Conservation (phyloP, 2,888 invertebrate species). For the Drosophila barbarae region DNA sequence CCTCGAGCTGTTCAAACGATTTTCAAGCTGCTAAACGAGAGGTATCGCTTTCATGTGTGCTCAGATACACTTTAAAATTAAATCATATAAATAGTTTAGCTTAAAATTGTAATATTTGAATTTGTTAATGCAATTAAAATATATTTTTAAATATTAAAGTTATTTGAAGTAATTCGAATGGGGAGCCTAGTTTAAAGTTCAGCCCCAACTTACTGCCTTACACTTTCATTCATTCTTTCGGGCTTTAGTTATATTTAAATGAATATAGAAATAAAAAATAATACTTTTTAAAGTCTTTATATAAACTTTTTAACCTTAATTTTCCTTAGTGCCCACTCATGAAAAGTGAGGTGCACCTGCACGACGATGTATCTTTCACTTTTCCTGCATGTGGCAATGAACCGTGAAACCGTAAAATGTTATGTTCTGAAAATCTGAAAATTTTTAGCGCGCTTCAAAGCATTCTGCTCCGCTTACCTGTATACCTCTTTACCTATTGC, state of each 20-base stretch:
- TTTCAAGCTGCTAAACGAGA: constrained; percentile 55
- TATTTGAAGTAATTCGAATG: too few relatives aligned
- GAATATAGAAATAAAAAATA: too few relatives aligned
- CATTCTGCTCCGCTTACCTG: constrained; percentile 32
- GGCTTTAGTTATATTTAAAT: too few relatives aligned
- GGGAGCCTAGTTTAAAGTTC: too few relatives aligned
- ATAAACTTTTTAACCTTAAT: background rate
- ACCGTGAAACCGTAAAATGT: constrained; percentile 76
- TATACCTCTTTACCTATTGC: constrained; percentile 4
- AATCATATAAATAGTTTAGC: background rate
- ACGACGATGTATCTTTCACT: constrained; percentile 65
- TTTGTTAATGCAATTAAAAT: too few relatives aligned
- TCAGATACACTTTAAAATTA: constrained; percentile 3
- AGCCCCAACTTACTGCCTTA: too few relatives aligned
- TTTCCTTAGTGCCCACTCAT: background rate
- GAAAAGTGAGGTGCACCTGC: constrained; percentile 24
- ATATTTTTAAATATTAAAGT: too few relatives aligned
- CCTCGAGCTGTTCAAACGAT: constrained; percentile 51
- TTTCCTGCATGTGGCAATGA: constrained; percentile 73
- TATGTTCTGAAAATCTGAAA: constrained; percentile 76
- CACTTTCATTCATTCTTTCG: too few relatives aligned
- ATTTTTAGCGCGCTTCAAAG: constrained; percentile 73
- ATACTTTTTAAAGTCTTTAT: background rate
- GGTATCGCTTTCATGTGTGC: constrained; percentile 31
- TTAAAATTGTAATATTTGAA: background rate